Evolutionary conservation across 2,797 vertebrate species (phyloP), one percentile per base, ranked within the genome.

Genomic region (Syngnathus acus): DNA sequence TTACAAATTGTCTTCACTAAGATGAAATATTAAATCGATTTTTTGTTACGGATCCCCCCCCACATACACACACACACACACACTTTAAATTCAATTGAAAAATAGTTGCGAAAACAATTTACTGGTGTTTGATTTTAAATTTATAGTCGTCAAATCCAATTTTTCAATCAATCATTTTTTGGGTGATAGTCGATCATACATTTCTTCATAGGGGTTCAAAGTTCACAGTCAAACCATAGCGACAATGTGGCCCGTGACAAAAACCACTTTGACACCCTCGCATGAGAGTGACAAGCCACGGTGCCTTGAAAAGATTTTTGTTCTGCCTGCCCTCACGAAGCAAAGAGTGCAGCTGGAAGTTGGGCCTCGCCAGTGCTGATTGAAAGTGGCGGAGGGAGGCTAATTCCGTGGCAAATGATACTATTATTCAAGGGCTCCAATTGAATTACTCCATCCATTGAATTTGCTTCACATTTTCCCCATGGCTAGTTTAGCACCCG

Each of bases 391-490:
- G 73, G 80, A 86, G 75, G 73, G 80, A 86, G 75, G 80, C 78
- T 89, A 86, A 88, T 86, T 86, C 83, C 72, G 55, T 67, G 73
- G 85, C 83, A 87, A 89, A 88, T 84, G 84, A 89, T 82, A 84
- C 83, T 75, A 89, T 87, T 87, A 89, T 87, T 88, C 85, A 87
- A 72, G 66, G 76, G 67, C 82, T 87, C 82, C 87, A 87, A 89
- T 87, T 88, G 76, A 88, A 89, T 88, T 87, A 87, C 80, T 84
- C 78, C 80, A 83, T 86, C 78, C 83, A 79, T 81, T 86, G 86
- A 78, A 82, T 87, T 82, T 86, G 80, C 84, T 86, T 86, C 82
- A 82, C 78, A 69, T 85, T 84, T 82, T 80, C 86, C 83, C 83
- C 68, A 48, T 77, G 83, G 83, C 86, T 82, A 84, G 80, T 85